Evolutionary conservation across 2,888 invertebrate genomes (phyloP), one percentile per base, ranked within the genome.

Genomic region (Chrysotoxum bicinctum): DNA sequence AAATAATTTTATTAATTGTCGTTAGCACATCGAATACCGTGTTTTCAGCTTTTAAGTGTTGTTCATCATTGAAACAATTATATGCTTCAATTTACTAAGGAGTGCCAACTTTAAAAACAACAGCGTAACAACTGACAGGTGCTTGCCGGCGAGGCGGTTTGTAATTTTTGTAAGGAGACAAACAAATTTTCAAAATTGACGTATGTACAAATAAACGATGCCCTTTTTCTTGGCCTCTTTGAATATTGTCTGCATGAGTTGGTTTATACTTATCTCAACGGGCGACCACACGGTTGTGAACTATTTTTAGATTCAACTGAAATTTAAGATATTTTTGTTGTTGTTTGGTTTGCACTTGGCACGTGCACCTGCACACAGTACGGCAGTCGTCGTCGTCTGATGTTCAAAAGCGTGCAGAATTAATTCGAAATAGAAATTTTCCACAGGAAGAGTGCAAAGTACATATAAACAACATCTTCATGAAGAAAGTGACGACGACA

Each of bases 381-480:
- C 10, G 48, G 40, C 26, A 37, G n/a, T 64, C 30, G 21, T 60
- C 21, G 14, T 50, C 26, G 26, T 54, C 21, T 60, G 45, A 69
- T 23, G 23, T 64, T 43, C 14, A 74, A 74, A 79, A 66, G 64
- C 75, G 60, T 75, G 79, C 70, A 70, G 64, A 54, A 60, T 58
- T 16, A 54, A 70, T 45, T 64, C 21, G 52, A 70, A 79, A 79
- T 60, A 75, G 52, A 78, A 62, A 54, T 60, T 64, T 76, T 72
- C 66, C 37, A 58, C 64, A 30, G 40, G 70, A 58, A 70, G 8
- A 37, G 21, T 23, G 26, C 19, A 40, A 43, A 62, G 16, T 14
- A 73, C 23, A 19, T 2, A 26, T 5, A 2, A 3, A 26, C 26
- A 32, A 48, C 43, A 62, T 68, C 66, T 74, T 75, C 48, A 52